These are phyloP conservation scores for Paraescarpia echinospica DNA, from an alignment of 1,140 invertebrate species.

Conservation along the genomic window DNA sequence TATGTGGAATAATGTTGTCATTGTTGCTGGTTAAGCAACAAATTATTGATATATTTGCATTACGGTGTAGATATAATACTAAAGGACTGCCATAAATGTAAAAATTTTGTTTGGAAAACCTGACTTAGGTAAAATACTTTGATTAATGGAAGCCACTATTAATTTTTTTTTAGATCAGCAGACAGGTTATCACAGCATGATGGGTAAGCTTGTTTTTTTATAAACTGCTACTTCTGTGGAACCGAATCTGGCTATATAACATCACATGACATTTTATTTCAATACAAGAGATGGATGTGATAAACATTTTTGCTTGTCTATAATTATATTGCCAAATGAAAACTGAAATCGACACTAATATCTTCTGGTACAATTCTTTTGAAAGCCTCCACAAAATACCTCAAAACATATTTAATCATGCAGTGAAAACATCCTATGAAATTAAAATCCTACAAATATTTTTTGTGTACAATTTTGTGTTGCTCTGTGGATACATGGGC, in stretches of 20 bases:
- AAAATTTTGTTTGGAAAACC: not conserved
- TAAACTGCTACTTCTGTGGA: not conserved
- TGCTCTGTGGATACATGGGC: no score
- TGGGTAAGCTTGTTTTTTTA: no score
- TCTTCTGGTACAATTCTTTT: not conserved
- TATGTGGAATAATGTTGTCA: not conserved
- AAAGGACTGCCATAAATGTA: not conserved
- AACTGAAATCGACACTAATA: not conserved
- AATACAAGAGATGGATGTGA: not conserved
- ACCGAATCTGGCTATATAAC: not conserved
- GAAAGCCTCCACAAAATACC: not conserved
- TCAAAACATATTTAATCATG: not conserved
- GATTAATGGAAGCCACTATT: not conserved
- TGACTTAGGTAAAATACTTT: not conserved
- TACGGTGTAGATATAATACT: not conserved
- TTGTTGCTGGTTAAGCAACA: no score
- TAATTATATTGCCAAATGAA: not conserved
- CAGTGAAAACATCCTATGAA: not conserved
- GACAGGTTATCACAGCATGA: not conserved
- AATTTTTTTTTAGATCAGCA: not conserved
- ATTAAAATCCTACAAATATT: no score
- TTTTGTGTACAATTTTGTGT: no score
- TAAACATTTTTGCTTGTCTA: not conserved
- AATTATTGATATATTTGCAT: not conserved
- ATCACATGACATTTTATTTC: not conserved